Base-by-base conservation (phyloP, 2,797 vertebrate genomes). In the Octomys mimax region DNA sequence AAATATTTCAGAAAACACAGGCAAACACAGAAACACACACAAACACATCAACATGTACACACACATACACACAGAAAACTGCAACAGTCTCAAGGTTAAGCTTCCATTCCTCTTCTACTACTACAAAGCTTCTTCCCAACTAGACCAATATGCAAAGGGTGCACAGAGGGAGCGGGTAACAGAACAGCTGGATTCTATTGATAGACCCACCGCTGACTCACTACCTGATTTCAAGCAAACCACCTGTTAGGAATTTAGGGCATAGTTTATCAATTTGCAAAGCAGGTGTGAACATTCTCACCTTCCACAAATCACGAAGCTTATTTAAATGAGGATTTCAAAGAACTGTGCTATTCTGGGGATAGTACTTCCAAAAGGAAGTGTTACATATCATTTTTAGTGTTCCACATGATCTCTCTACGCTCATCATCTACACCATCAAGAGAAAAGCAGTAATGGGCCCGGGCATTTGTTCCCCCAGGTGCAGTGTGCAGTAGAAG, bases 1-100 rank as follows among this genome's bases (percentile, higher is more conserved):
- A 98, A 98, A 97, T 61, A 87, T 98, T 98, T 98, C 98, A 98
- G 97, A 98, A 98, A 98, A 98, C 98, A 98, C 96, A 97, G 71
- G 97, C 96, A 97, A 98, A 98, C 97, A 98, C 96, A 98, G 98
- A 97, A 96, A 97, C 95, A 98, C 98, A 98, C 96, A 98, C 96
- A 97, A 96, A 97, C 78, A 95, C 84, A 92, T 82, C 83, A n/a
- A 68, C 22, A 36, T 68, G 66, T 71, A 82, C 49, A 84, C 54
- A 81, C 6, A 75, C 57, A 81, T 19, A 86, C 46, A 66, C n/a
- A 79, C 21, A 64, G 62, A 96, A 89, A 54, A 33, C 93, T 6
- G 24, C 84, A 86, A 81, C 54, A 75, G 49, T 70, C 73, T 84
- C 75, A 73, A 94, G 64, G 89, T 78, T 87, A 96, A 96, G 78